Conservation (phyloP, 1,140 invertebrate species). For the Octopus bimaculoides region DNA sequence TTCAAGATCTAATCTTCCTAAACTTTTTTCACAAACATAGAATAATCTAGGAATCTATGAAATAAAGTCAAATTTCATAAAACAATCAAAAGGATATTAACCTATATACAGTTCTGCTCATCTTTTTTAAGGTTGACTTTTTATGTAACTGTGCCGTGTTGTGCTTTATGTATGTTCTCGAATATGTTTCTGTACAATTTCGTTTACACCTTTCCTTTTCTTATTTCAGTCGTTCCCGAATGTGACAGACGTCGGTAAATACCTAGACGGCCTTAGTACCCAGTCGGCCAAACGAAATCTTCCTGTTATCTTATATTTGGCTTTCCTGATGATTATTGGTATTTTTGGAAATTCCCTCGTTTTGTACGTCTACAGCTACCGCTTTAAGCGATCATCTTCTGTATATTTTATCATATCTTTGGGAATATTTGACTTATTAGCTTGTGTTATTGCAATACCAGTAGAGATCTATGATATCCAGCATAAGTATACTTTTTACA, state of each 20-base stretch:
- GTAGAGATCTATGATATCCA: conserved; percentile 12
- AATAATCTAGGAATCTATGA: too few species aligned
- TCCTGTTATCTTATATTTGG: not conserved
- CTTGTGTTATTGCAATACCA: conserved; percentile 2
- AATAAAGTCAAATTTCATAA: too few species aligned
- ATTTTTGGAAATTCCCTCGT: conserved; percentile 12
- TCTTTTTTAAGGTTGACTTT: too few species aligned
- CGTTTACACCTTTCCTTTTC: too few species aligned
- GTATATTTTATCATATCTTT: conserved; percentile 13
- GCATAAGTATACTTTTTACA: conserved; percentile 5
- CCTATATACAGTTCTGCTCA: too few species aligned
- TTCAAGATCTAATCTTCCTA: too few species aligned
- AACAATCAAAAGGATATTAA: too few species aligned
- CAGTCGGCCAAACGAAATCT: not conserved
- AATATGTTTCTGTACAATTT: too few species aligned
- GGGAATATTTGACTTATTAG: conserved; percentile 4
- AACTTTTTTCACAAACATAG: too few species aligned
- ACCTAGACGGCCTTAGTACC: not conserved
- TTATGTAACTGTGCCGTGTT: not conserved
- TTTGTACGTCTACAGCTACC: conserved; percentile 12
- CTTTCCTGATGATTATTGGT: not conserved
- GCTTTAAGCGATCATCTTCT: conserved; percentile 14
- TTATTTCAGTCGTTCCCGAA: too few species aligned
- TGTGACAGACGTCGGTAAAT: not conserved
- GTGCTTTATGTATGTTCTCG: too few species aligned